Evolutionary conservation across 2,888 invertebrate genomes (phyloP).

Genomic region (Hanleya hanleyi): DNA sequence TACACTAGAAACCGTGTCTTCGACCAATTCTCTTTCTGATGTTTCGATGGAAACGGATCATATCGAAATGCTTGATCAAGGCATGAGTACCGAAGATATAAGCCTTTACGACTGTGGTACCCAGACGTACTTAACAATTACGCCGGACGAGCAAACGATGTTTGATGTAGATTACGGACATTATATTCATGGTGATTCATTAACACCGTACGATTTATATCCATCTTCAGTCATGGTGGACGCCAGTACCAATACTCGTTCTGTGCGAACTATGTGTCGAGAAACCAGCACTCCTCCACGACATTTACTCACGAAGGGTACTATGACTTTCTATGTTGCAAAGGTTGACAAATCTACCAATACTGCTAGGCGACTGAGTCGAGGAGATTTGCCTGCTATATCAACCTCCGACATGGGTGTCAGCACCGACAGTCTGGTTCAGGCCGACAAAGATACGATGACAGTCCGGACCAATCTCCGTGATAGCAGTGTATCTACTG

Average conservation of each 20-base stretch:
- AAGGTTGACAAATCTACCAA: conserved; percentile 61
- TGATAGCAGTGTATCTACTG: conserved; percentile 54
- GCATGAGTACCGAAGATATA: conserved; percentile 46
- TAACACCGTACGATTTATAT: background rate
- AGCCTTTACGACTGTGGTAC: conserved; percentile 50
- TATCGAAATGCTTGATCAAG: conserved; percentile 52
- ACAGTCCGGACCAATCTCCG: conserved; percentile 31
- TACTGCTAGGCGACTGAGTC: conserved; percentile 33
- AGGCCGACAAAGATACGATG: conserved; percentile 21
- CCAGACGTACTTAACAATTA: conserved; percentile 46
- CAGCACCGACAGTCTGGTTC: conserved; percentile 7
- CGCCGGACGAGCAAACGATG: conserved; percentile 16
- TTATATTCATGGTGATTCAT: conserved; percentile 25
- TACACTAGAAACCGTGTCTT: conserved; percentile 44
- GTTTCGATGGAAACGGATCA: conserved; percentile 25
- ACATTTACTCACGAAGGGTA: conserved; percentile 55
- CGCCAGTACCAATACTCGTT: conserved; percentile 57
- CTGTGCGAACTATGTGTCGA: conserved; percentile 58
- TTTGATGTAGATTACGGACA: conserved; percentile 13
- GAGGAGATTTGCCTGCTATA: background rate
- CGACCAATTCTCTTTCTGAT: conserved; percentile 25
- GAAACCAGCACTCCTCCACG: conserved; percentile 58
- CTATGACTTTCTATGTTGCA: conserved; percentile 57
- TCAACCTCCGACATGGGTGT: background rate
- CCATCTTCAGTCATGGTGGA: conserved; percentile 32